Base-by-base conservation (phyloP, 1,140 invertebrate species). In the Drosophila azteca region DNA sequence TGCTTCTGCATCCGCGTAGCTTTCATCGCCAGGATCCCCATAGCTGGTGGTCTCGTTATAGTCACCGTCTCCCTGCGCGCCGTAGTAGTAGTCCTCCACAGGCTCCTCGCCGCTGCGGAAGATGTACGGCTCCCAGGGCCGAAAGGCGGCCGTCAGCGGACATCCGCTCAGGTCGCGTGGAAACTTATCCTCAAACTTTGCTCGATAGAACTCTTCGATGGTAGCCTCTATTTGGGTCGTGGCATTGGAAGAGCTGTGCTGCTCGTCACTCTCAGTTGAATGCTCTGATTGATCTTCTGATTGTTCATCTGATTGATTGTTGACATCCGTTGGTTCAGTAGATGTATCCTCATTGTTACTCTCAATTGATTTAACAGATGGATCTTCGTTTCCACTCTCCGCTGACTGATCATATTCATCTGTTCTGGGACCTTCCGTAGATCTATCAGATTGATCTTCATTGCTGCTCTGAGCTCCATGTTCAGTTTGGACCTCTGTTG, bases 61-160 rank as follows among this genome's bases (percentile, higher is more conserved):
- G 6, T 52, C 55, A 0, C 7, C 76, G n/a, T 77, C 51, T 2
- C 68, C 60, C 5, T 64, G 26, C 0, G 41, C 20, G 2, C 62
- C 73, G 8, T 62, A 59, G 20, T 70, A 76, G 43, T 75, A 68
- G 17, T 87, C 72, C 0, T 70, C 59, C 0, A 15, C 6, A 0
- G 57, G 8, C 4, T 48, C 39, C n/a, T 66, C 57, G 26, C 17
- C 58, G 17, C 15, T 77, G 49, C 62, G 68, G 39, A 89, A 90
- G 8, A 91, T 91, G 39, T 90, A 91, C 0, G 90, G 90, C 50
- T 91, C 90, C 90, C 90, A 91, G 13, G 90, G 79, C 11, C 81
- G 78, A 54, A 79, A 90, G 6, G 80, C 84, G 0, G 81, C 90
- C 2, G 62, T 70, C 6, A 91, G 39, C 2, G 90, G 90, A 63